Percentiles rank a stretch among this genome's conserved stretches.
These are phyloP conservation scores for Brachypalpus laphriformis DNA, from an alignment of 2,888 invertebrate species.

Conservation along the genomic window DNA sequence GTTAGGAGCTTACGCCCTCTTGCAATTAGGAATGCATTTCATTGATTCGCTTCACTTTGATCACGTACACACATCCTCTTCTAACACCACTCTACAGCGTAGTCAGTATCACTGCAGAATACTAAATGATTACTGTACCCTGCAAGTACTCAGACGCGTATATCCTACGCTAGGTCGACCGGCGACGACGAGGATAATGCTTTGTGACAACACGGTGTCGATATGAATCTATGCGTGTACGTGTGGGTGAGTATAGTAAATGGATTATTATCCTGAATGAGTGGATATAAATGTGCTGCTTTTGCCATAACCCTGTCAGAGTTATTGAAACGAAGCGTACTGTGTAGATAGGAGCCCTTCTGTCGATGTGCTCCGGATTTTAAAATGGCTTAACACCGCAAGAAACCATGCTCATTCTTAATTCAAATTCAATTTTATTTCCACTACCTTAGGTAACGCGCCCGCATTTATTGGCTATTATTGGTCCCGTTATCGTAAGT, in stretches of 20 bases:
- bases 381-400: constrained; percentile 21
- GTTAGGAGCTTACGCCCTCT: constrained; percentile 17
- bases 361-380: neutral
- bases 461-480: constrained; percentile 17
- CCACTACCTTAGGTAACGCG: neutral
- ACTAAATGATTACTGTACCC: constrained; percentile 57
- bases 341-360: too few species aligned
- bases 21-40: constrained; percentile 72
- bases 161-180: neutral
- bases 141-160: neutral
- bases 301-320: constrained; percentile 23
- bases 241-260: constrained; percentile 44
- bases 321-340: constrained; percentile 7
- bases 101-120: constrained; percentile 36
- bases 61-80: constrained; percentile 47
- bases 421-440: constrained; percentile 49
- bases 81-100: constrained; percentile 4
- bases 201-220: constrained; percentile 12
- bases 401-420: constrained; percentile 42
- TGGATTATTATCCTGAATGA: constrained; percentile 49
- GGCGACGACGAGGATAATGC: neutral
- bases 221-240: constrained; percentile 9
- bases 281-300: constrained; percentile 33
- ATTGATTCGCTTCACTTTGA: constrained; percentile 70
- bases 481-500: neutral